Evolutionary conservation across 2,797 vertebrate species (phyloP).

Genomic region (Typhlichthys eigenmanni): DNA sequence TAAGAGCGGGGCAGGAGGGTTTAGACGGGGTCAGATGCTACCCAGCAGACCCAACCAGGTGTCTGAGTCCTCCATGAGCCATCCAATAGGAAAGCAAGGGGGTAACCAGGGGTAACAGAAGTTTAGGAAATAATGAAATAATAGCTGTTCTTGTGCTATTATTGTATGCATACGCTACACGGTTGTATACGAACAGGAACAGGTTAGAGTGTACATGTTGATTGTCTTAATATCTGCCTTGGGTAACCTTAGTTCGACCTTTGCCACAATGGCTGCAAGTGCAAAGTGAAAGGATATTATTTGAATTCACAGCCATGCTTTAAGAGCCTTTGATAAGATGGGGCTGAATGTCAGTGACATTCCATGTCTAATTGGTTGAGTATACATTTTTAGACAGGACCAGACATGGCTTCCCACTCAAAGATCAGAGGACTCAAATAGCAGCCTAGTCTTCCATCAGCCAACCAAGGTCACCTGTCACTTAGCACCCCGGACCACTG

Average conservation of each 20-base stretch:
- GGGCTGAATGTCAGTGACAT: slow-evolving; percentile 67
- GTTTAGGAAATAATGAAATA: slow-evolving; percentile 43
- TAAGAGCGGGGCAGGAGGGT: slow-evolving; percentile 52
- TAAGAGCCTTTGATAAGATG: slow-evolving; percentile 69
- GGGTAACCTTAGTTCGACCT: slow-evolving; percentile 37
- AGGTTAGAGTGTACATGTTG: slow-evolving; percentile 9
- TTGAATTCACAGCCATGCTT: slow-evolving; percentile 73
- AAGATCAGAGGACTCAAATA: slow-evolving; percentile 71
- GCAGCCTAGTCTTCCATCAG: slow-evolving; percentile 72
- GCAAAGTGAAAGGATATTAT: slow-evolving; percentile 49
- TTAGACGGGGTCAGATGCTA: slow-evolving; percentile 65
- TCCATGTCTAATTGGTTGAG: slow-evolving; percentile 72
- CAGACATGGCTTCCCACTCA: slow-evolving; percentile 68
- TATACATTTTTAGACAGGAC: slow-evolving; percentile 60
- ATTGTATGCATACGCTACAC: slow-evolving; percentile 41
- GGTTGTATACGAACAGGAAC: slow-evolving; percentile 11
- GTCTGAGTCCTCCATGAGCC: slow-evolving; percentile 49
- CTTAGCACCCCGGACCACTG: slow-evolving; percentile 68
- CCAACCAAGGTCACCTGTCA: slow-evolving; percentile 77
- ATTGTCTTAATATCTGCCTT: slow-evolving; percentile 24
- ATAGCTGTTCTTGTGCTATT: slow-evolving; percentile 31
- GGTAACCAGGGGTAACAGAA: slow-evolving; percentile 43
- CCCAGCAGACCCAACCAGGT: slow-evolving; percentile 62
- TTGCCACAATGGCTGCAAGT: slow-evolving; percentile 29
- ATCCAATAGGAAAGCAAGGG: slow-evolving; percentile 39